These are phyloP conservation scores for Rattus rattus DNA, from an alignment of 2,113 vertebrate genomes.

Conservation along the genomic window DNA sequence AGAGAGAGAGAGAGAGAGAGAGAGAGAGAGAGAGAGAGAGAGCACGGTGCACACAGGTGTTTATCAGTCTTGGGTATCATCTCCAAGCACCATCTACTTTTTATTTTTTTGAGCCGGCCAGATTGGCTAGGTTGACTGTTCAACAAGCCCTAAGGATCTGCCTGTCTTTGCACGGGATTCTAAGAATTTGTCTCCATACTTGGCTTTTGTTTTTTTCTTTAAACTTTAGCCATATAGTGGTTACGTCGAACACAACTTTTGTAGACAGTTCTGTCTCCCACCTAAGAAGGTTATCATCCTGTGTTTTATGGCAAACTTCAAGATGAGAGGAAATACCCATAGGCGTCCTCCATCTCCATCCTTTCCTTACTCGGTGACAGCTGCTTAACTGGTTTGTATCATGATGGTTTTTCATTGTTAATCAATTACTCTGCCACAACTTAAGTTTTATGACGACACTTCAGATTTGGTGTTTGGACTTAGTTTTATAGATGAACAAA, in stretches of 20 bases:
- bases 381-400: background rate
- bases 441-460: conserved; percentile 28
- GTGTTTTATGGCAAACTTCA: conserved; percentile 15
- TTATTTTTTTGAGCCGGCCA: background rate
- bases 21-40: too few relatives aligned
- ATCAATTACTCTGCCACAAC: background rate
- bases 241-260: conserved; percentile 3
- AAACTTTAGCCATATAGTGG: background rate
- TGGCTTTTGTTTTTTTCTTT: background rate
- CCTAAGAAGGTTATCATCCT: conserved; percentile 13
- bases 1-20: too few relatives aligned
- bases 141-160: background rate
- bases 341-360: background rate
- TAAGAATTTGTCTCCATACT: background rate
- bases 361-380: background rate
- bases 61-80: background rate
- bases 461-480: background rate
- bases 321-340: background rate
- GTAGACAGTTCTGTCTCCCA: background rate
- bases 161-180: background rate
- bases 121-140: background rate
- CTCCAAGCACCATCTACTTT: background rate
- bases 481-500: conserved; percentile 19
- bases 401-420: conserved; percentile 39
- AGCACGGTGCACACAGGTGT: too few relatives aligned